Evolutionary conservation across 2,888 invertebrate genomes (phyloP).

Genomic region (Drosophila macrospina): DNA sequence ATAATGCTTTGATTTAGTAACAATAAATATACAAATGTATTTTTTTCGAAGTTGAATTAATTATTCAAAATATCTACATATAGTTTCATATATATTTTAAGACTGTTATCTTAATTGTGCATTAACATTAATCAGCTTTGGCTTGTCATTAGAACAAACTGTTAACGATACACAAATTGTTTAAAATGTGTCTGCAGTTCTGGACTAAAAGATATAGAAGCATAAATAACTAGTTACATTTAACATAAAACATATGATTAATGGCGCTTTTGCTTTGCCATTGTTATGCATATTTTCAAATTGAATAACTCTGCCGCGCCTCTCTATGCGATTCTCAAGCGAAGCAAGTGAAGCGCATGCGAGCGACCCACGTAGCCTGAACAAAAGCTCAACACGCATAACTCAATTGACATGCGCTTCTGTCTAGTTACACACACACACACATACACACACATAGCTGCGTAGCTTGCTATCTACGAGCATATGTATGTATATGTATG

Average conservation of each 20-base stretch:
- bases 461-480: slow-evolving; percentile 4
- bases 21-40: too few relatives aligned
- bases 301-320: too few relatives aligned
- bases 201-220: background rate
- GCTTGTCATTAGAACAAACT: background rate
- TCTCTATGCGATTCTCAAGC: slow-evolving; percentile 44
- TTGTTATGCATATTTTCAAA: slow-evolving; percentile 28
- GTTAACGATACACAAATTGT: background rate
- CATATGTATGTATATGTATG: background rate
- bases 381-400: slow-evolving; percentile 60
- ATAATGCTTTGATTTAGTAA: too few relatives aligned
- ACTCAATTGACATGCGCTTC: slow-evolving; percentile 63
- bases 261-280: background rate
- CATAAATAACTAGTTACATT: background rate
- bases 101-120: too few relatives aligned
- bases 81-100: too few relatives aligned
- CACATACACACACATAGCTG: background rate
- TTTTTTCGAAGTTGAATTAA: too few relatives aligned
- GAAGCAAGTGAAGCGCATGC: slow-evolving; percentile 54
- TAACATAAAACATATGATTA: slow-evolving; percentile 4
- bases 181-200: background rate
- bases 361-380: slow-evolving; percentile 36
- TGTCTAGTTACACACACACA: slow-evolving; percentile 33
- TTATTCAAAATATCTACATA: too few relatives aligned
- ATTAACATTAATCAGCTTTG: background rate